A percentile compares a stretch with the other conserved stretches of the same genome.
These are phyloP conservation scores for Apamea epomidion DNA, from an alignment of 2,888 invertebrate genomes.

Conservation along the genomic window DNA sequence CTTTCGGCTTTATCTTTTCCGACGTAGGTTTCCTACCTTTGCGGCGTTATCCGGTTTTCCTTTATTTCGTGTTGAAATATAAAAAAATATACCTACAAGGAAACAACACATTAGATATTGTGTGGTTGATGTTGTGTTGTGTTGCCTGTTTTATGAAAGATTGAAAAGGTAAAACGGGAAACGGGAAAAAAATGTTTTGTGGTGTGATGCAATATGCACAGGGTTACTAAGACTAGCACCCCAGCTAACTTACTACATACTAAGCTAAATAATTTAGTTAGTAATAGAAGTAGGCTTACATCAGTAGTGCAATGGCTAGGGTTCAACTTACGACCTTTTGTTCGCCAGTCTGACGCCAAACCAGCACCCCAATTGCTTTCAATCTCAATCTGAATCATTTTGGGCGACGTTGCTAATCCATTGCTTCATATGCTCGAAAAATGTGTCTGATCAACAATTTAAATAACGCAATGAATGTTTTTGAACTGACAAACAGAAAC, in stretches of 20 bases:
- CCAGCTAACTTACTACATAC: neutral
- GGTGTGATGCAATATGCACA: neutral
- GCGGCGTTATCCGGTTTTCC: conserved; percentile 38
- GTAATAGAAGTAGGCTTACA: neutral
- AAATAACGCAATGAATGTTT: no score
- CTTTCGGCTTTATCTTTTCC: conserved; percentile 54
- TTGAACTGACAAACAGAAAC: no score
- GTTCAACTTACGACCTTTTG: neutral
- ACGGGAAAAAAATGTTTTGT: neutral
- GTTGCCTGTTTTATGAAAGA: neutral
- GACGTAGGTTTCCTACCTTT: conserved; percentile 56
- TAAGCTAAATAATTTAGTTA: neutral
- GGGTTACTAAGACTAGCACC: neutral
- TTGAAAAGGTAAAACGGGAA: neutral
- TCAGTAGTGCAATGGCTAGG: neutral
- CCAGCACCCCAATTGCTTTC: no score
- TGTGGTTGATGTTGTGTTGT: neutral
- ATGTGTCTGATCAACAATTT: no score
- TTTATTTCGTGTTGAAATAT: neutral
- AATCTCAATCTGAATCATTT: no score
- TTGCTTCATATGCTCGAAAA: no score
- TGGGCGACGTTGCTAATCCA: no score
- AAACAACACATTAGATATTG: conserved; percentile 6
- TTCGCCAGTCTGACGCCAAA: neutral
- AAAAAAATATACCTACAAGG: neutral